These are phyloP conservation scores for Toxotes chatareus DNA, from an alignment of 2,113 vertebrate genomes.

Conservation along the genomic window DNA sequence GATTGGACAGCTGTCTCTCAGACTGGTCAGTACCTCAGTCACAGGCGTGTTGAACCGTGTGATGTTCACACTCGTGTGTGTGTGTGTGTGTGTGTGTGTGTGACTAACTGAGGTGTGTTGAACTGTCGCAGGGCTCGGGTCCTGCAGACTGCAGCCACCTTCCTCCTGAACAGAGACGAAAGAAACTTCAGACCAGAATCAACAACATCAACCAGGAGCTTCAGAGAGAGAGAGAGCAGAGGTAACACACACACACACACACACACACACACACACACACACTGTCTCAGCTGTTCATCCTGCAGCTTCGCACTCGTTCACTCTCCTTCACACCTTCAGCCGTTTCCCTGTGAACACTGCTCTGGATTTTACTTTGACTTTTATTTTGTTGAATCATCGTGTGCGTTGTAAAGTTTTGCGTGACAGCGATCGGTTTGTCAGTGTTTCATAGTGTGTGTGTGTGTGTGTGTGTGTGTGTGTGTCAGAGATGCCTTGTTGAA, in stretches of 20 bases:
- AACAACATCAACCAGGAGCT: conserved; percentile 92
- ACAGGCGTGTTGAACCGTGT: not conserved
- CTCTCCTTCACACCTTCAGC: not conserved
- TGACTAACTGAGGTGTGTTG: too few species aligned
- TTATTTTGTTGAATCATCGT: too few species aligned
- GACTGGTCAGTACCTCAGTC: conserved; percentile 91
- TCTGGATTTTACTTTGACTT: too few species aligned
- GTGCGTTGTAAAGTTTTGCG: too few species aligned
- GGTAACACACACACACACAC: conserved; percentile 77
- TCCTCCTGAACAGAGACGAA: conserved; percentile 93
- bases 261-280: not conserved
- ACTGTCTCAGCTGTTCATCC: too few species aligned
- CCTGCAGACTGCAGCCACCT: conserved; percentile 97
- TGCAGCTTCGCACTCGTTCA: not conserved
- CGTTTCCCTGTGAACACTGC: not conserved
- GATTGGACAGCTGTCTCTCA: conserved; percentile 93
- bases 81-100: too few species aligned
- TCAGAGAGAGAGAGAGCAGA: conserved; percentile 94
- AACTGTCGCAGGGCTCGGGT: conserved; percentile 83
- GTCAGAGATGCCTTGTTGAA: conserved; percentile 93
- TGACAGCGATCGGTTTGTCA: too few species aligned
- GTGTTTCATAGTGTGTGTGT: not conserved
- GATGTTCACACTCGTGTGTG: too few species aligned
- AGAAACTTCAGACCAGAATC: conserved; percentile 93
- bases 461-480: not conserved